Base-by-base conservation (phyloP, 2,113 vertebrate species). In the Illadopsis cleaveri region DNA sequence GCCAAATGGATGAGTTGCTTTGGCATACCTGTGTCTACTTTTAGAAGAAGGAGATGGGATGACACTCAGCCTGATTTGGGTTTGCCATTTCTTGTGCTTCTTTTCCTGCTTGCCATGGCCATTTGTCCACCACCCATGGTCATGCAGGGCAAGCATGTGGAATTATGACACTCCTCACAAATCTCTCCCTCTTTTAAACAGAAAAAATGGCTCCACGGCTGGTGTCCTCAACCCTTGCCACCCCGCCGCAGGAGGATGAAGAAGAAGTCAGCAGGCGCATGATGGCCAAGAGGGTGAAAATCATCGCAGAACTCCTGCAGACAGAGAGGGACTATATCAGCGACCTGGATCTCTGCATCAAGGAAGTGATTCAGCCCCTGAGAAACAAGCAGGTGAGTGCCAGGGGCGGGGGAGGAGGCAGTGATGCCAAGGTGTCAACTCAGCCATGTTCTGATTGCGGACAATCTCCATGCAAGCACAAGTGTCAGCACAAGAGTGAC, bases 281-380 rank as follows among this genome's bases (percentile, higher is more conserved):
- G 98, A 99, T 99, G 99, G 98, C 94, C 57, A 99, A 97, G 89
- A 98, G 99, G 83, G 97, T 95, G 16, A 99, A 99, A 95, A 98
- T 99, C 96, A 99, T 99, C 3, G 77, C 98, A 87, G 99, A 99
- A 93, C 98, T 99, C 37, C 85, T 99, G 54, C 99, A 99, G 98
- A 99, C 99, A 0, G 99, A 99, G 86, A 99, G 96, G 76, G 99
- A 99, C 94, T 99, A 98, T 78, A 97, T 99, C 93, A 98, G 92
- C 0, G 98, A 99, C 65, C 93, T 99, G 97, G 98, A 99, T 91
- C 98, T 99, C 86, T 99, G 99, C 83, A 98, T 99, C 90, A 98
- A 91, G 93, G 98, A 99, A 89, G 99, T 99, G 92, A 98, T 99
- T 73, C 98, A 98, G 89, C 99, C 99, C 38, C 96, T 99, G 51